Percentiles rank a stretch among this genome's conserved stretches.
phyloP scores from a whole-genome alignment of 2,888 invertebrate species.

The Volucella inanis region DNA sequence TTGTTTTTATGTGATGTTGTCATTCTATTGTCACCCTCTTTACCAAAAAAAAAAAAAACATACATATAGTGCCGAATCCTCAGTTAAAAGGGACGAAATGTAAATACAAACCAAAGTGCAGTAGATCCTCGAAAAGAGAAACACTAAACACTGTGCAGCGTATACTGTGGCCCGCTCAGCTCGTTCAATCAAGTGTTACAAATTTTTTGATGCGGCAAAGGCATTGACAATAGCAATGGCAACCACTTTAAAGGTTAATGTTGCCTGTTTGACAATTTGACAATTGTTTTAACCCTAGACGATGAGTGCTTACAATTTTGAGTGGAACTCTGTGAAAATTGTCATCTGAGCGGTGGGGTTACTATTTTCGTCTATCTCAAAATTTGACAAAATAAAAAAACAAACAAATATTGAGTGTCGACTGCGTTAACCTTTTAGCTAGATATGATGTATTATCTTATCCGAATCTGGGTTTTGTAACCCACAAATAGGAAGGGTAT shows the following conservation, averaged over 20 bases:
- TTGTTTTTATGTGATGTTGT: slow-evolving; percentile 65
- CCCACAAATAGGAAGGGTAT: no score
- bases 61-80: slow-evolving; percentile 48
- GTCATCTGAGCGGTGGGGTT: slow-evolving; percentile 39
- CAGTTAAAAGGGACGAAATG: slow-evolving; percentile 60
- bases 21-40: slow-evolving; percentile 51
- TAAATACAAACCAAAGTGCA: slow-evolving; percentile 58
- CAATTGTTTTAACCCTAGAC: slow-evolving; percentile 53
- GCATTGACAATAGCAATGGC: background rate
- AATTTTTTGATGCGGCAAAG: slow-evolving; percentile 25
- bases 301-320: slow-evolving; percentile 16
- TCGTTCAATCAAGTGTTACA: slow-evolving; percentile 52
- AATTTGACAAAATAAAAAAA: background rate
- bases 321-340: slow-evolving; percentile 49
- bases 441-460: no score
- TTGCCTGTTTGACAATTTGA: slow-evolving; percentile 18
- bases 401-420: background rate
- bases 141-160: background rate
- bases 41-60: no score
- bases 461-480: no score
- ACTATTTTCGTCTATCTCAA: background rate
- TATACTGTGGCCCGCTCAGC: slow-evolving; percentile 6
- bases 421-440: background rate
- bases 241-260: slow-evolving; percentile 60
- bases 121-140: slow-evolving; percentile 22